Evolutionary conservation across 2,797 vertebrate species (phyloP).

Genomic region (Pelobates cultripes): DNA sequence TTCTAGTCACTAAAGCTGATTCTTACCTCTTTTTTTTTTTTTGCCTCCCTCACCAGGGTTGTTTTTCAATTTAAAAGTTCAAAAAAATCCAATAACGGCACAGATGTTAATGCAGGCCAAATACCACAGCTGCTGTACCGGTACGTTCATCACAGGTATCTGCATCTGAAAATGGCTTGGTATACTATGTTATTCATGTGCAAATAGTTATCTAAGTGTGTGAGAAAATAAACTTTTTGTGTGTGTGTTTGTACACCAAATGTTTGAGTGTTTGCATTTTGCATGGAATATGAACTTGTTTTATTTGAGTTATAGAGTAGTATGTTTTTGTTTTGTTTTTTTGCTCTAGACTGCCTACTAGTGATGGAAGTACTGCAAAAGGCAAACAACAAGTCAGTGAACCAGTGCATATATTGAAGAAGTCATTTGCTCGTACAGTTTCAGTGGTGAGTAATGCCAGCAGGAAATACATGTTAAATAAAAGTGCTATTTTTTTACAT

Average conservation of each 20-base stretch:
- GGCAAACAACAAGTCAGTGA: conserved; percentile 97
- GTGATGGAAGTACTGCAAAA: conserved; percentile 94
- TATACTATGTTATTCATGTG: no score
- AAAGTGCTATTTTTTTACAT: neutral
- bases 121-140: conserved; percentile 97
- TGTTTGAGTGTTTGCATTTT: no score
- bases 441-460: conserved; percentile 83
- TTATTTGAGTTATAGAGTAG: no score
- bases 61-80: conserved; percentile 99
- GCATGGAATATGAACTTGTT: no score
- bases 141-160: conserved; percentile 63
- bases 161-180: no score
- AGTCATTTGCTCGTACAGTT: conserved; percentile 95
- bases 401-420: conserved; percentile 96
- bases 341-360: conserved; percentile 87
- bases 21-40: neutral
- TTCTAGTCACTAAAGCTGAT: no score
- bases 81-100: conserved; percentile 98
- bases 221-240: no score
- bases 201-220: no score
- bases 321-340: neutral
- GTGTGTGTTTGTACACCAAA: no score
- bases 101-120: conserved; percentile 97
- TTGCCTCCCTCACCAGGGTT: conserved; percentile 75
- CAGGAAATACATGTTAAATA: neutral